Evolutionary conservation across 1,140 invertebrate species (phyloP), one percentile per base, ranked within the genome.

Genomic region (Pachypsylla venusta): DNA sequence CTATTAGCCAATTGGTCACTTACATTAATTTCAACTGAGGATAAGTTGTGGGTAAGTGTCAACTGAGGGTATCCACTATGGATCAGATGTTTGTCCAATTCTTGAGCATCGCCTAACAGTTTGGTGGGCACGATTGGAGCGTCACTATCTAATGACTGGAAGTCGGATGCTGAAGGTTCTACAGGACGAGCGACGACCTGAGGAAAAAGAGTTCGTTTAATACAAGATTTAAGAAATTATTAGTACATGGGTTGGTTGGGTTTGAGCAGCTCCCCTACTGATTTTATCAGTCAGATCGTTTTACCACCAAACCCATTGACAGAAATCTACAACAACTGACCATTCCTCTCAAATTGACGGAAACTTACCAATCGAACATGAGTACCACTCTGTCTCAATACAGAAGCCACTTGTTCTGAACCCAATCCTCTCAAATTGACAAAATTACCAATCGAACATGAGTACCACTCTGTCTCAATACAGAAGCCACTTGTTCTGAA

Each of bases 321-420:
- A n/a, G n/a, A n/a, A n/a, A n/a, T n/a, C n/a, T n/a, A n/a, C n/a
- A n/a, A n/a, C n/a, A n/a, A n/a, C n/a, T n/a, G n/a, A n/a, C n/a
- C n/a, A n/a, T n/a, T n/a, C n/a, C n/a, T n/a, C n/a, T n/a, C n/a
- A n/a, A n/a, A n/a, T n/a, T n/a, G n/a, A n/a, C n/a, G n/a, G n/a
- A n/a, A n/a, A 48, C 42, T 48, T 22, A 48, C 81, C 65, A 97
- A 78, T 60, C 91, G 79, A 56, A 96, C 89, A 67, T 85, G 80
- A 61, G 79, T 79, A 30, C 90, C 91, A 61, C 87, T 81, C 74
- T 93, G 89, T 25, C 93, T 79, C 62, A 96, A 76, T 57, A 97
- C 89, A 54, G 87, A 79, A 30, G 92, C 93, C 61, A 96, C 93
- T 70, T 93, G 92, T 68, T 96, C 93, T 20, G 87, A 91, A 39